Percentiles rank a stretch among this genome's conserved stretches.
Conservation (phyloP, 2,888 invertebrate species). For the Alitta virens region DNA sequence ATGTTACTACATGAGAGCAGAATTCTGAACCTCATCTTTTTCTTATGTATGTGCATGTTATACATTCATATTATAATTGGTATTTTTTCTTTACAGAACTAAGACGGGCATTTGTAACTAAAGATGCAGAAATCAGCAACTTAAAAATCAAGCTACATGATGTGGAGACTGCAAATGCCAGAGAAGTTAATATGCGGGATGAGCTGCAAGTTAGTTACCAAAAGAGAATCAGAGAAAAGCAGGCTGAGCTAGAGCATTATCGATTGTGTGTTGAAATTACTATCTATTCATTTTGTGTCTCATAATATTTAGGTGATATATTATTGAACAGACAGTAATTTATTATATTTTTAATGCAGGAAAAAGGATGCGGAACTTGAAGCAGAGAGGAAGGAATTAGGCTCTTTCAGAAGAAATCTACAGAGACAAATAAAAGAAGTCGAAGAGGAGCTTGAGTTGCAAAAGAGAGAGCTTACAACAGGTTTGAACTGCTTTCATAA, state of each 20-base stretch:
- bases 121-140: slow-evolving; percentile 50
- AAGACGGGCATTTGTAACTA: slow-evolving; percentile 15
- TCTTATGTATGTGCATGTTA: background rate
- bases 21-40: background rate
- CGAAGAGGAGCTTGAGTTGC: slow-evolving; percentile 50
- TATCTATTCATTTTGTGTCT: too few relatives aligned
- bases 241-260: slow-evolving; percentile 47
- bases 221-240: slow-evolving; percentile 48
- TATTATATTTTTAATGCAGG: slow-evolving; percentile 8
- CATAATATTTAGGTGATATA: too few relatives aligned
- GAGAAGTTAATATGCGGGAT: slow-evolving; percentile 41
- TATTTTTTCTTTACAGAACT: background rate
- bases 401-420: slow-evolving; percentile 43
- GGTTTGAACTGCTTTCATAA: slow-evolving; percentile 26
- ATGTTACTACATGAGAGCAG: too few relatives aligned
- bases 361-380: slow-evolving; percentile 45
- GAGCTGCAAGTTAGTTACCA: slow-evolving; percentile 52
- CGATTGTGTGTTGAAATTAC: slow-evolving; percentile 45
- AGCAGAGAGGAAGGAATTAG: slow-evolving; percentile 47
- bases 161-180: slow-evolving; percentile 32
- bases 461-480: slow-evolving; percentile 44
- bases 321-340: background rate
- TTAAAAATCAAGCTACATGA: slow-evolving; percentile 49
- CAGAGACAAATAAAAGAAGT: slow-evolving; percentile 45
- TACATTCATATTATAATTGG: background rate